Base-by-base conservation (phyloP, 2,888 invertebrate species). In the Cerastis leucographa region DNA sequence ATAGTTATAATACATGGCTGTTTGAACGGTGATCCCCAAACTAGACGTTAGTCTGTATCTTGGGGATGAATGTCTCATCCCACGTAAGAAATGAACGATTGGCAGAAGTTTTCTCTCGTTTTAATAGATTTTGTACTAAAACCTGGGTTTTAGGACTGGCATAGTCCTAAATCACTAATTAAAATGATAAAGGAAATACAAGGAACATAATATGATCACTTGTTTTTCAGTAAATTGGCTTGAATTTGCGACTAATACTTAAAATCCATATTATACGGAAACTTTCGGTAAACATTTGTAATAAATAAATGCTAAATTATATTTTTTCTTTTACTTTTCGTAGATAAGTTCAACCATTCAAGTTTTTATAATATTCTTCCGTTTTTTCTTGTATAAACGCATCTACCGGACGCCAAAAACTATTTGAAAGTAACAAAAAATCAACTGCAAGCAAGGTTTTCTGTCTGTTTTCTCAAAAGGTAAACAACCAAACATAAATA, bases 391-490 rank as follows among this genome's bases (percentile, higher is more conserved):
- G 19, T 19, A 19, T 9, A 3, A 35, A 61, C 9, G 19, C 4
- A 14, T 29, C 14, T 17, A 11, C 1, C 14, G 25, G 2, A 25
- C 2, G 14, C 14, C 14, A 25, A 56, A 6, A 56, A 25, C n/a
- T 6, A 25, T 68, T 75, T 29, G 51, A 68, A 68, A 62, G 25
- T 49, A n/a, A 46, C 11, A n/a, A 76, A 46, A 46, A 46, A 54
- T 1, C 25, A 22, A 40, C 12, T 59, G 25, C 0, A 19, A 4
- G 9, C 56, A 3, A 17, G 14, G 1, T n/a, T 59, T 71, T 29
- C 35, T 29, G 25, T n/a, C n/a, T n/a, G n/a, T n/a, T n/a, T n/a
- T n/a, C n/a, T n/a, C 62, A 65, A 78, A 79, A 69, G 79, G 35
- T 68, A 56, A 64, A 74, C 49, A 59, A 59, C 22, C 14, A 44